Conservation (phyloP, 2,113 vertebrate genomes). For the Lates calcarifer region DNA sequence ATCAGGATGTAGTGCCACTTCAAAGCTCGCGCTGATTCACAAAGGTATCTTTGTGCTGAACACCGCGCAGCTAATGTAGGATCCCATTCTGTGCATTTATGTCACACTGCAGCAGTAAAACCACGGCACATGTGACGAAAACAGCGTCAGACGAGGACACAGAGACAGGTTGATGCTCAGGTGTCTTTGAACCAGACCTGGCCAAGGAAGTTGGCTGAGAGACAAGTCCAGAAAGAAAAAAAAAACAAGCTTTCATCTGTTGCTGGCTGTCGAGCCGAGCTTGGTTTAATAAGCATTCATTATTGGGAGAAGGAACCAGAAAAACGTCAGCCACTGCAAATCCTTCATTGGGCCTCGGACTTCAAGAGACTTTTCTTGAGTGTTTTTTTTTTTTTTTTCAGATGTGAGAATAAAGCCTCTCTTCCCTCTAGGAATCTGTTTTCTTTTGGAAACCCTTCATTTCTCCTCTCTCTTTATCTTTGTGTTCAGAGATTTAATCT, state of each 20-base stretch:
- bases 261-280: slow-evolving; percentile 2
- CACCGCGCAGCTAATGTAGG: slow-evolving; percentile 6
- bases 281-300: slow-evolving; percentile 49
- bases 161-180: slow-evolving; percentile 33
- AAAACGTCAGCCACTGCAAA: neutral
- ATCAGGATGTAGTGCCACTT: slow-evolving; percentile 73
- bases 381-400: slow-evolving; percentile 20
- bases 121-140: neutral
- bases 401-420: slow-evolving; percentile 12
- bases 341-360: neutral
- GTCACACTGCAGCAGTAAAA: slow-evolving; percentile 55
- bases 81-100: slow-evolving; percentile 39
- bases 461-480: neutral
- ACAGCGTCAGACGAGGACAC: slow-evolving; percentile 13
- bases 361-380: slow-evolving; percentile 1
- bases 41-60: slow-evolving; percentile 68
- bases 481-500: neutral
- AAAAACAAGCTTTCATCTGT: slow-evolving; percentile 56
- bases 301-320: slow-evolving; percentile 16
- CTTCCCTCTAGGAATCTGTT: neutral
- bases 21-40: slow-evolving; percentile 67
- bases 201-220: slow-evolving; percentile 33
- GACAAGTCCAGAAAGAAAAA: slow-evolving; percentile 8
- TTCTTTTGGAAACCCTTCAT: neutral
- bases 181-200: slow-evolving; percentile 52